These are phyloP conservation scores for Tylochromis polylepis DNA, from an alignment of 2,113 vertebrate genomes.

Conservation along the genomic window DNA sequence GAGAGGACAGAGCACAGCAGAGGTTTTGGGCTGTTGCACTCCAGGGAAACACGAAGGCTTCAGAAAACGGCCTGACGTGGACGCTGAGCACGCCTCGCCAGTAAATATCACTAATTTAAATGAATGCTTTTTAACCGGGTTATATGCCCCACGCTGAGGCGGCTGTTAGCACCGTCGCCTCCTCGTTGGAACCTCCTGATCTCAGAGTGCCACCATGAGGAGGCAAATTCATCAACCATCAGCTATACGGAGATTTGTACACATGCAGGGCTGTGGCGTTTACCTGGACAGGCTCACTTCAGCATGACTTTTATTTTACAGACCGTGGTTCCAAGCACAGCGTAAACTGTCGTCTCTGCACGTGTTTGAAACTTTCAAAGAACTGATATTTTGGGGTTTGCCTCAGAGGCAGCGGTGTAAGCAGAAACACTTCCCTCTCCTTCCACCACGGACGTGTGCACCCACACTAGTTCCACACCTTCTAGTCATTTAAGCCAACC, in stretches of 20 bases:
- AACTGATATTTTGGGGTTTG: no score
- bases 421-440: not conserved
- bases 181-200: not conserved
- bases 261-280: not conserved
- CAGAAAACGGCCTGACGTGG: rapidly evolving
- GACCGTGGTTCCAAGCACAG: not conserved
- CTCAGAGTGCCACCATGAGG: rapidly evolving
- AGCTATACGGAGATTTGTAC: not conserved
- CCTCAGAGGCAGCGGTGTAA: not conserved
- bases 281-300: not conserved
- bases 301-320: not conserved
- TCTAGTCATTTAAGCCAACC: not conserved
- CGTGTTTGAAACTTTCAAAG: not conserved
- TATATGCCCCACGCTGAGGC: no score
- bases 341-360: not conserved
- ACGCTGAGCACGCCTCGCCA: not conserved
- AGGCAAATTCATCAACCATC: not conserved
- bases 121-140: not conserved
- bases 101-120: not conserved
- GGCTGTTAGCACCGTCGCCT: not conserved
- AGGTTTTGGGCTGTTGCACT: not conserved
- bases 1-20: not conserved
- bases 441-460: not conserved
- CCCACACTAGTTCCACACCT: not conserved
- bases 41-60: not conserved